A percentile compares a stretch with the other conserved stretches of the same genome.
Conservation (phyloP, 2,797 vertebrate genomes). For the Anguilla anguilla region DNA sequence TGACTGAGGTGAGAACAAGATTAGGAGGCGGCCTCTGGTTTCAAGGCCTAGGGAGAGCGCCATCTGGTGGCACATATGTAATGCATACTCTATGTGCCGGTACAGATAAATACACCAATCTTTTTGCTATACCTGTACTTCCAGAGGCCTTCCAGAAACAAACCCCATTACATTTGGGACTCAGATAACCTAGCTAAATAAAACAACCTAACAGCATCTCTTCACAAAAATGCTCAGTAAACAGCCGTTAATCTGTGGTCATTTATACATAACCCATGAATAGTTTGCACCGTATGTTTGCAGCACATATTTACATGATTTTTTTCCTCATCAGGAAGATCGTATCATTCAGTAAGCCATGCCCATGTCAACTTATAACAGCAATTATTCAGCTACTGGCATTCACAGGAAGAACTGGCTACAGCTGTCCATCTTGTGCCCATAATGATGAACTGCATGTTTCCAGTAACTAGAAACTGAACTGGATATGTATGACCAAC, state of each 20-base stretch:
- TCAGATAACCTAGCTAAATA: too few species aligned
- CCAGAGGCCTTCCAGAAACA: not conserved
- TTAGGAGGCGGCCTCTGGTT: not conserved
- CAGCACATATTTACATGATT: not conserved
- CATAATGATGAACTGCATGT: not conserved
- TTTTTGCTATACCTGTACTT: not conserved
- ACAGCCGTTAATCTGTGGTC: not conserved
- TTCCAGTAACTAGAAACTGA: not conserved
- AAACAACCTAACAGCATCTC: too few species aligned
- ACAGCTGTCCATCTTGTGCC: not conserved
- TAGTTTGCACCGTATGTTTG: not conserved
- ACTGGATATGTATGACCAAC: not conserved
- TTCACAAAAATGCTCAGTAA: not conserved
- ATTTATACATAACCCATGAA: not conserved
- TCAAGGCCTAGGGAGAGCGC: slow-evolving; percentile 30
- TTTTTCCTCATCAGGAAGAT: not conserved
- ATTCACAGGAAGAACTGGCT: not conserved
- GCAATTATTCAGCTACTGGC: slow-evolving; percentile 13
- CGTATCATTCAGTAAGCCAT: not conserved
- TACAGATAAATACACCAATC: not conserved
- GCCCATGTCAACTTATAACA: not conserved
- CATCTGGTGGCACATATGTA: slow-evolving; percentile 36
- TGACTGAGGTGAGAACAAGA: slow-evolving; percentile 28
- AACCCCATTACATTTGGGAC: not conserved
- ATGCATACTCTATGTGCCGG: not conserved